phyloP scores from a whole-genome alignment of 2,113 vertebrate species.

The Nothoprocta pentlandii region DNA sequence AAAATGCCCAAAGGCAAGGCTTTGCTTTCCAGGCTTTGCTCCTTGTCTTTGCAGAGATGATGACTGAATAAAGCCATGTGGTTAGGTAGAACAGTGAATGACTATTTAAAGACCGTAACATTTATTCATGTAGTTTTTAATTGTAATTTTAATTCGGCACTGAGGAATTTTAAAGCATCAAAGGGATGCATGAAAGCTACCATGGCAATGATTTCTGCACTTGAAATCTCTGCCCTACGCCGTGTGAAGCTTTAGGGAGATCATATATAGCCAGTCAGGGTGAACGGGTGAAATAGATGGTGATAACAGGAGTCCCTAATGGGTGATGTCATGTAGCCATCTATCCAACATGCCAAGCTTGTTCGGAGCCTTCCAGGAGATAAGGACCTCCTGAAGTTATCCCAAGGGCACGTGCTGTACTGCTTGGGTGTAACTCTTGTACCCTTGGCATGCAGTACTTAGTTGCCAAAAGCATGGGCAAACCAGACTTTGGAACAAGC shows the following conservation, averaged over 20 bases:
- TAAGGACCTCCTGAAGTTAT: not conserved
- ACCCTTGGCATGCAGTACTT: not conserved
- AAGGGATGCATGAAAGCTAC: not conserved
- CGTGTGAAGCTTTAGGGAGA: not conserved
- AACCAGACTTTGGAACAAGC: not conserved
- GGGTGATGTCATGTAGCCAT: fast-evolving
- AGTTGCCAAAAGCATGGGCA: not conserved
- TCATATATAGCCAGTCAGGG: not conserved
- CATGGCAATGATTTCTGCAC: not conserved
- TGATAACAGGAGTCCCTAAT: fast-evolving
- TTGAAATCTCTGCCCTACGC: not conserved
- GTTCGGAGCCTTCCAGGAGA: not conserved
- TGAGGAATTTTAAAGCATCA: not conserved
- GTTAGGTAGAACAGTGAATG: not conserved
- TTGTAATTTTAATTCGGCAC: not conserved
- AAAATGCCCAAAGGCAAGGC: conserved; percentile 22
- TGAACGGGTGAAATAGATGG: not conserved
- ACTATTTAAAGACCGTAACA: not conserved
- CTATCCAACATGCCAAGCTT: not conserved
- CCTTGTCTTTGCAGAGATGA: not conserved
- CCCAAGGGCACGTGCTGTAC: not conserved
- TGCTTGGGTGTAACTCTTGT: not conserved
- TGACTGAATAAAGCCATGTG: not conserved
- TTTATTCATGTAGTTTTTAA: conserved; percentile 46
- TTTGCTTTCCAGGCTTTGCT: conserved; percentile 35